Base-by-base conservation (phyloP, 2,888 invertebrate species). In the Parasteatoda lunata region DNA sequence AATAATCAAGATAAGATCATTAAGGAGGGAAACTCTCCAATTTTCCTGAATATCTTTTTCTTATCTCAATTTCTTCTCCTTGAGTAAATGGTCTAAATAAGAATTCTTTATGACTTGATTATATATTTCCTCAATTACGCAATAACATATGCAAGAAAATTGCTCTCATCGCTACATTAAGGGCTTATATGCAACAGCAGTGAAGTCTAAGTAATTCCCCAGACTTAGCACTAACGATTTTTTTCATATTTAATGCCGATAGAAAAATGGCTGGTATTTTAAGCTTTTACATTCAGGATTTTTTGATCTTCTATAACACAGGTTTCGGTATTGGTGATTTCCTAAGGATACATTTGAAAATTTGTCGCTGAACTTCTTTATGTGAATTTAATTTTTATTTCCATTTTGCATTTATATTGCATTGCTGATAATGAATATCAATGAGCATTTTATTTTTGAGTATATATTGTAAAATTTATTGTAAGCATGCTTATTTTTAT, bases 41-140 rank as follows among this genome's bases (percentile, higher is more conserved):
- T n/a, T 59, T 59, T 59, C 8, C 59, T 59, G 59, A 59, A 15
- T 15, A 15, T 76, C 11, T n/a, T 76, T 76, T 65, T 75, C 30
- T 49, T 59, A 52, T 59, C 59, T 9, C n/a, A 51, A 59, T 51
- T 75, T 30, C 47, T 45, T 65, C 65, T 30, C n/a, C n/a, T 15
- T 48, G n/a, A 52, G 9, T 45, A 52, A 54, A 52, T 65, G 52
- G 6, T 51, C 47, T 76, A 77, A 75, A 77, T 77, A 77, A 71
- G 52, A 83, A 64, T 71, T 59, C 78, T 79, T 84, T 65, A 69
- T 69, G 68, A n/a, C 71, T 69, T 48, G 49, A 69, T 68, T 75
- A 49, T 49, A 59, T 64, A 68, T 72, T 49, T 15, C n/a, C n/a
- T 70, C 64, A 75, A 79, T 75, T 79, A 70, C 64, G 8, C 64